These are phyloP conservation scores for Macrocentrus cingulum DNA, from an alignment of 1,140 invertebrate species.

Conservation along the genomic window DNA sequence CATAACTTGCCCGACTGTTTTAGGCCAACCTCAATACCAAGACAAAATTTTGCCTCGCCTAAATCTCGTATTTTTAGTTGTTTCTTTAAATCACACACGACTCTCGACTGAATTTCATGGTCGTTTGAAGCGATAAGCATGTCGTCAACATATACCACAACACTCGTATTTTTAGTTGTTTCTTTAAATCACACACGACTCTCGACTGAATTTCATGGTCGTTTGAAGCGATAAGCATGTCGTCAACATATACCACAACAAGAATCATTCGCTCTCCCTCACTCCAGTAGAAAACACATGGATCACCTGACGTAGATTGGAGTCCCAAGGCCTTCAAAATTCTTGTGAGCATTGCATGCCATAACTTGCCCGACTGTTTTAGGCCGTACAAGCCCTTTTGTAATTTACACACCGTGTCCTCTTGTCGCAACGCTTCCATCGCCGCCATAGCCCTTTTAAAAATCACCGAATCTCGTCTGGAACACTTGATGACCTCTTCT, in stretches of 20 bases:
- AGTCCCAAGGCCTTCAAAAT: constrained; percentile 23
- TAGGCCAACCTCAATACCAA: constrained; percentile 15
- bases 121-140: neutral
- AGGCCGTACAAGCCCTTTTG: constrained; percentile 41
- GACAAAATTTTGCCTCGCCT: constrained; percentile 2
- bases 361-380: constrained; percentile 40
- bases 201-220: constrained; percentile 18
- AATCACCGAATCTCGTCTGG: neutral
- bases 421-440: neutral
- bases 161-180: constrained; percentile 21
- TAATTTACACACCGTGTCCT: constrained; percentile 35
- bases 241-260: constrained; percentile 39
- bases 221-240: constrained; percentile 37
- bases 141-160: neutral
- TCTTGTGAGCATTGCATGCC: constrained; percentile 38
- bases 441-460: neutral
- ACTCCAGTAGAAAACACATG: constrained; percentile 36
- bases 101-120: neutral
- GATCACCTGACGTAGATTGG: constrained; percentile 27
- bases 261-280: constrained; percentile 24
- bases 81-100: constrained; percentile 11
- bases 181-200: constrained; percentile 25
- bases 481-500: neutral
- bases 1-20: constrained; percentile 42
- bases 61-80: constrained; percentile 22